phyloP scores from a whole-genome alignment of 2,113 vertebrate genomes.

The Procavia capensis region DNA sequence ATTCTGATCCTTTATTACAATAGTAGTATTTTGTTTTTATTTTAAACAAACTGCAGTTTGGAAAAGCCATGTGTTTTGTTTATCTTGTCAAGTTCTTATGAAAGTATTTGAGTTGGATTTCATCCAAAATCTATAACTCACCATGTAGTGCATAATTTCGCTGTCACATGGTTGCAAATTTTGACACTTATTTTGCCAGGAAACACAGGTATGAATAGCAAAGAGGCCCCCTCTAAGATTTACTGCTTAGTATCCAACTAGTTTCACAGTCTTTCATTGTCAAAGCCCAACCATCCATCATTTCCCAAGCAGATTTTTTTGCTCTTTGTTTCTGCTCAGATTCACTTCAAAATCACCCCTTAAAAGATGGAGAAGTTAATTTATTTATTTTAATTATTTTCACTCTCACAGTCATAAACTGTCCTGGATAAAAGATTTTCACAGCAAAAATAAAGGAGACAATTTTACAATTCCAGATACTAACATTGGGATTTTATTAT shows the following conservation, averaged over 20 bases:
- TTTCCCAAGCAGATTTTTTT: slow-evolving; percentile 37
- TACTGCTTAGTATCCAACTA: slow-evolving; percentile 69
- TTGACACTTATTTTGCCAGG: slow-evolving; percentile 83
- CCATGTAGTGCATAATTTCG: slow-evolving; percentile 76
- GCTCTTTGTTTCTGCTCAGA: slow-evolving; percentile 64
- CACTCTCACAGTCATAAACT: slow-evolving; percentile 1
- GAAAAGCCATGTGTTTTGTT: slow-evolving; percentile 74
- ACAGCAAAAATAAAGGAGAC: not conserved
- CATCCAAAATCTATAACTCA: slow-evolving; percentile 60
- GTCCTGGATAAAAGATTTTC: not conserved
- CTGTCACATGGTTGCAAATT: slow-evolving; percentile 83
- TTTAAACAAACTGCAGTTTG: slow-evolving; percentile 68
- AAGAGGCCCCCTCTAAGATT: slow-evolving; percentile 73
- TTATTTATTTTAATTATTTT: slow-evolving; percentile 36
- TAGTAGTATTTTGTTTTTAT: slow-evolving; percentile 45
- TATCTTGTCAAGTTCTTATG: slow-evolving; percentile 73
- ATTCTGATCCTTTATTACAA: slow-evolving; percentile 29
- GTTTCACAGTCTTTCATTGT: slow-evolving; percentile 53
- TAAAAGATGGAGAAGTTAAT: not conserved
- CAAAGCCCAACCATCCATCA: slow-evolving; percentile 49
- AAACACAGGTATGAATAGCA: slow-evolving; percentile 81
- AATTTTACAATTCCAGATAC: not conserved
- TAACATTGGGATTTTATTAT: slow-evolving; percentile 24
- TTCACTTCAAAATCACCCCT: slow-evolving; percentile 36
- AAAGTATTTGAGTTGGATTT: slow-evolving; percentile 72